A percentile compares a stretch with the other conserved stretches of the same genome.
Evolutionary conservation across 2,888 invertebrate genomes (phyloP).

Genomic region (Amiota mariae): DNA sequence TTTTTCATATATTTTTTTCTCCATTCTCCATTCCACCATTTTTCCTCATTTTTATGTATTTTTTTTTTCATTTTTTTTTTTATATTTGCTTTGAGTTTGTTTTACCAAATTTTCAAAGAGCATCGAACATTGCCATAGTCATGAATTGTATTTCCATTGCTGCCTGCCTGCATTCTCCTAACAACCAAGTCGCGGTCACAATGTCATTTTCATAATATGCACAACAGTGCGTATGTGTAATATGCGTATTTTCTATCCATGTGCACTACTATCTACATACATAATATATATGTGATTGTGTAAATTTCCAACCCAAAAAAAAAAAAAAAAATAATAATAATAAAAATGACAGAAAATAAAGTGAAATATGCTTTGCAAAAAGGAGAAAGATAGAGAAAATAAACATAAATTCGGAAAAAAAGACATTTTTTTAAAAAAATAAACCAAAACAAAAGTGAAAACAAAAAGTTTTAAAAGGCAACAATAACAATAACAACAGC

Average conservation of each 20-base stretch:
- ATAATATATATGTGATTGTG: too few species aligned
- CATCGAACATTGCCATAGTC: slow-evolving; percentile 3
- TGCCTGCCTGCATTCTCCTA: neutral
- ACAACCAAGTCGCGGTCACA: neutral
- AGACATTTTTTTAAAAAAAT: slow-evolving; percentile 17
- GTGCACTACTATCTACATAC: too few species aligned
- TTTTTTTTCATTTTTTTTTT: neutral
- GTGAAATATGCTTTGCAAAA: slow-evolving; percentile 1
- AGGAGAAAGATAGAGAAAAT: slow-evolving; percentile 16
- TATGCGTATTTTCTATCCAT: neutral
- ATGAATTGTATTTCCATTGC: neutral
- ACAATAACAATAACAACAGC: too few species aligned
- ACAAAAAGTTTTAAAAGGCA: neutral
- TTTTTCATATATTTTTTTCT: slow-evolving; percentile 46
- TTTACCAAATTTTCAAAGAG: neutral
- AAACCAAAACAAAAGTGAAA: slow-evolving; percentile 24
- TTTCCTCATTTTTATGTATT: neutral
- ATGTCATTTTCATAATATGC: slow-evolving; percentile 18
- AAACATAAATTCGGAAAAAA: slow-evolving; percentile 7
- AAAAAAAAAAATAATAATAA: slow-evolving; percentile 5
- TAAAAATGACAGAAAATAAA: neutral
- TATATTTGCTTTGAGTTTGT: neutral
- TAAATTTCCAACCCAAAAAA: neutral
- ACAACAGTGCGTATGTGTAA: slow-evolving; percentile 27
- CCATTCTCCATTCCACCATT: neutral